Base-by-base conservation (phyloP, 2,888 invertebrate species). In the Philaethria dido region DNA sequence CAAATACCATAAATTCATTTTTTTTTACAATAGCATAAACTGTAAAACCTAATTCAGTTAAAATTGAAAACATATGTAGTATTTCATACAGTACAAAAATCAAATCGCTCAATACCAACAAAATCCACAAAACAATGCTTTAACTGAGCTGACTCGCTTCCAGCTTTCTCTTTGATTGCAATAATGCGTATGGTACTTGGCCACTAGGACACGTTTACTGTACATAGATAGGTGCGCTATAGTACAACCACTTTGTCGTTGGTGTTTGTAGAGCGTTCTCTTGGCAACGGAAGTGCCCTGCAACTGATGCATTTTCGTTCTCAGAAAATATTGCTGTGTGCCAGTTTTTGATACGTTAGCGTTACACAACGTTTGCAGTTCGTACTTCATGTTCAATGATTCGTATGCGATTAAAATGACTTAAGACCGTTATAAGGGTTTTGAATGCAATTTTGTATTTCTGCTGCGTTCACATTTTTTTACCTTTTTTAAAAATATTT, bases 131-230 rank as follows among this genome's bases (percentile, higher is more conserved):
- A 36, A 39, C 55, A 39, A 20, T 14, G 8, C 39, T 8, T n/a
- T 14, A 55, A 55, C 39, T 39, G 14, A 39, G 11, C 45, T 45
- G 9, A 33, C 14, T 39, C 55, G n/a, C 14, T 22, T 14, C 14
- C 65, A 72, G 73, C 74, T 76, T 69, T 76, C 76, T 71, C 72
- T 70, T 69, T 76, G 74, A 76, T 76, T 74, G 75, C 72, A 71
- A 72, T 72, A 70, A 70, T 74, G 69, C 70, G 62, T 70, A 63
- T 66, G 69, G 69, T 70, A 72, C 71, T 72, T 75, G 72, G 73
- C 66, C 73, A 75, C 69, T 73, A 71, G 73, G 74, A 73, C 70
- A 68, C 65, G 70, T 70, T 62, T 55, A 61, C 68, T 64, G 54
- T 50, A 62, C 62, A 64, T 11, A 62, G 45, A 55, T 39, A 45